These are phyloP conservation scores for Artibeus jamaicensis DNA, from an alignment of 2,797 vertebrate species.

Conservation along the genomic window DNA sequence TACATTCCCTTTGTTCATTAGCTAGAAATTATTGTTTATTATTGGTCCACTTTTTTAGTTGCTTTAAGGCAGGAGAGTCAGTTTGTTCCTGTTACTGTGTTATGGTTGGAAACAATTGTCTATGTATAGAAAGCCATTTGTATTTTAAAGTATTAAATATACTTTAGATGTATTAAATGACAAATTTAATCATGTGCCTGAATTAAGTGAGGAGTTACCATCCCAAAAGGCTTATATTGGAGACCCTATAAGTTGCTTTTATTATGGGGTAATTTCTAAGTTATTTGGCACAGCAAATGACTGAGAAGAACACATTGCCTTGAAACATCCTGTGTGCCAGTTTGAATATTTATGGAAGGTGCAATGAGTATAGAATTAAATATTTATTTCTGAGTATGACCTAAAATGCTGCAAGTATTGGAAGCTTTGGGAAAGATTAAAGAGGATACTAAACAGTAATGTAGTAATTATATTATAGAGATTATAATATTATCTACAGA, in stretches of 20 bases:
- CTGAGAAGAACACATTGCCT: background rate
- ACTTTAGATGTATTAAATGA: too few relatives aligned
- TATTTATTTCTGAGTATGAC: background rate
- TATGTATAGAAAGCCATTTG: background rate
- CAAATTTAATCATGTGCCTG: background rate
- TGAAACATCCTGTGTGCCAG: background rate
- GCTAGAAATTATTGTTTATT: slow-evolving; percentile 26
- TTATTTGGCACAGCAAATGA: background rate
- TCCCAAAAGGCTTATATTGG: slow-evolving; percentile 7
- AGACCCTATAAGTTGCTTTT: slow-evolving; percentile 8
- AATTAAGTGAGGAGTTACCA: background rate
- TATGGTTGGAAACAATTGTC: background rate
- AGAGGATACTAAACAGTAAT: slow-evolving; percentile 5
- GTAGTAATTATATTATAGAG: background rate
- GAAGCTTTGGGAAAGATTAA: background rate
- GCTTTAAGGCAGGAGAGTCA: background rate
- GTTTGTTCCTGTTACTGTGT: background rate
- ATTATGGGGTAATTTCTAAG: background rate
- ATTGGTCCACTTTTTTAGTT: background rate
- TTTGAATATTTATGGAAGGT: slow-evolving; percentile 16
- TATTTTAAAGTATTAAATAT: slow-evolving; percentile 27
- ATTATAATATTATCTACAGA: background rate
- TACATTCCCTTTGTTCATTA: background rate
- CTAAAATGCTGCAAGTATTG: background rate
- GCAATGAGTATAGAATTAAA: background rate